Evolutionary conservation across 2,888 invertebrate species (phyloP).

Genomic region (Corbicula japonica): DNA sequence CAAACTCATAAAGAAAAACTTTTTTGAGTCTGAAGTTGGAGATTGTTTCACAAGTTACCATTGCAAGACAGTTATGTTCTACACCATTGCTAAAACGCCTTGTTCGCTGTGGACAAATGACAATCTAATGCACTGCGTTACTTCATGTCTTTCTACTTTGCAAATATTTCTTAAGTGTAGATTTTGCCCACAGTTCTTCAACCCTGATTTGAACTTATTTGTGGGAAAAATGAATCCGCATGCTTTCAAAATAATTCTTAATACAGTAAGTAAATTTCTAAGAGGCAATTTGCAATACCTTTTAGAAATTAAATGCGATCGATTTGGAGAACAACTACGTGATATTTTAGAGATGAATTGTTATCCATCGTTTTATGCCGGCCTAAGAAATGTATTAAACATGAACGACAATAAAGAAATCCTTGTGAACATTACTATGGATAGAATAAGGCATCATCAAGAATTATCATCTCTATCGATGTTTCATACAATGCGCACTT

Average conservation of each 20-base stretch:
- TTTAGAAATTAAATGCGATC: not conserved
- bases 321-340: not conserved
- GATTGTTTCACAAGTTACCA: conserved; percentile 25
- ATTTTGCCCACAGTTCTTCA: conserved; percentile 16
- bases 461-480: too few relatives aligned
- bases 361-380: too few relatives aligned
- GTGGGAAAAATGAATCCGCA: not conserved
- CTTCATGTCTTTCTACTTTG: conserved; percentile 3
- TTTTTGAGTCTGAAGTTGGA: conserved; percentile 9
- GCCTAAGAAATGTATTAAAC: too few relatives aligned
- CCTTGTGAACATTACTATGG: too few relatives aligned
- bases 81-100: conserved; percentile 9
- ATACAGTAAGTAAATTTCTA: not conserved
- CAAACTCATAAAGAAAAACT: conserved; percentile 13
- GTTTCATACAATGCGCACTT: too few relatives aligned
- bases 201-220: not conserved
- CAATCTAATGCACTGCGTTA: conserved; percentile 13
- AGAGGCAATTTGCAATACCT: not conserved
- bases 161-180: too few relatives aligned
- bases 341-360: too few relatives aligned
- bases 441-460: too few relatives aligned
- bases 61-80: conserved; percentile 25
- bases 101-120: conserved; percentile 15
- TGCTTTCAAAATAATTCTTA: not conserved
- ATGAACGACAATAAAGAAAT: too few relatives aligned